A percentile compares a stretch with the other conserved stretches of the same genome.
Conservation (phyloP, 2,113 vertebrate species). For the Engraulis encrasicolus region DNA sequence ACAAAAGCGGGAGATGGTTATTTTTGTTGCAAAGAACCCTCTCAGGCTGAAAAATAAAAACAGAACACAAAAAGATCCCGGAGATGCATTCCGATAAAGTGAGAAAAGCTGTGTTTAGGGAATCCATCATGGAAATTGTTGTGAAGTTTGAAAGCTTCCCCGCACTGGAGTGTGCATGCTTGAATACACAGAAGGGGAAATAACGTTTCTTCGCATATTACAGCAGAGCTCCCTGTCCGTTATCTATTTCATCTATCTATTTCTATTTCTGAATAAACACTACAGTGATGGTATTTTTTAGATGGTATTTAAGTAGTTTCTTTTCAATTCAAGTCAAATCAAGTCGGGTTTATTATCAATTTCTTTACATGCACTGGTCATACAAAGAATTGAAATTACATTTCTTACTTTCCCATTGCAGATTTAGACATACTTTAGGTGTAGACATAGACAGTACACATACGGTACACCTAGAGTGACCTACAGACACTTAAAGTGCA, state of each 20-base stretch:
- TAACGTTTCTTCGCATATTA: neutral
- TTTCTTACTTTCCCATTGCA: too few relatives aligned
- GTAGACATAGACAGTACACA: too few relatives aligned
- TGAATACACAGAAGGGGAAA: neutral
- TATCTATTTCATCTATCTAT: neutral
- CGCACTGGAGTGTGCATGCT: neutral
- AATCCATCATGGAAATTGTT: slow-evolving; percentile 11
- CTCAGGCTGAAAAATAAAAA: neutral
- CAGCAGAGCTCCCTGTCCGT: neutral
- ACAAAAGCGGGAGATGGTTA: neutral
- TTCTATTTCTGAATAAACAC: neutral
- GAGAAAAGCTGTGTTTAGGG: neutral
- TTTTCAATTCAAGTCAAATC: too few relatives aligned
- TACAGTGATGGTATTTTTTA: neutral
- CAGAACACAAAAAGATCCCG: neutral
- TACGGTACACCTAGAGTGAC: too few relatives aligned
- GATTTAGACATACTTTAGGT: too few relatives aligned
- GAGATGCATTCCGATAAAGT: neutral
- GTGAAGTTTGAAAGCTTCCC: neutral
- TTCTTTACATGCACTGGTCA: too few relatives aligned
- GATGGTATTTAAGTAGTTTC: neutral
- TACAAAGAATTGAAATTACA: too few relatives aligned
- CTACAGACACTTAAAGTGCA: too few relatives aligned
- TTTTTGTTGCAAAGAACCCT: neutral
- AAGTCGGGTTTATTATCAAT: too few relatives aligned